Base-by-base conservation (phyloP, 2,888 invertebrate species). In the Chloromyia formosa region DNA sequence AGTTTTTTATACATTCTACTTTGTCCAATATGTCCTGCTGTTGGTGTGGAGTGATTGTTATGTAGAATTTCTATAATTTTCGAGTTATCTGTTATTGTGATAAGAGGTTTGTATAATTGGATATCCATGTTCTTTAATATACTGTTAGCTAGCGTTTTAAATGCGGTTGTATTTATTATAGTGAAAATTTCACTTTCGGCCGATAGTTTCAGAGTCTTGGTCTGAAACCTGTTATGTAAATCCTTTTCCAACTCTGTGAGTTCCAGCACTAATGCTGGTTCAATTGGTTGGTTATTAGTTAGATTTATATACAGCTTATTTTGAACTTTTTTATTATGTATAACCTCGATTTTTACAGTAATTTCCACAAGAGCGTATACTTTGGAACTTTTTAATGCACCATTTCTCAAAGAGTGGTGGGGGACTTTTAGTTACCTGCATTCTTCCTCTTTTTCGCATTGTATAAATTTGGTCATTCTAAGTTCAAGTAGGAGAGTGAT, bases 1-100 rank as follows among this genome's bases (percentile, higher is more conserved):
- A 72, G 16, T 72, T 72, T 72, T 22, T 7, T 35, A 40, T 58
- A 72, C 22, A 58, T 16, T 22, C 60, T 72, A 27, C 22, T 58
- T 58, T 58, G 58, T 16, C 60, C 72, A 3, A 40, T 22, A 42
- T 58, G 72, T 40, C 72, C 23, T 35, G 12, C 56, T 40, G 68
- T 56, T 9, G 56, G 56, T 56, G 20, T 14, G 5, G n/a, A 18
- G 20, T 56, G 56, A 56, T 9, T 10, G 7, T 45, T 3, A 10
- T 49, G 1, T 45, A 68, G n/a, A 12, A 56, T 56, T 56, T 56
- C n/a, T n/a, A n/a, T n/a, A n/a, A n/a, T n/a, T n/a, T n/a, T n/a
- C n/a, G n/a, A n/a, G n/a, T n/a, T n/a, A n/a, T n/a, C n/a, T n/a
- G n/a, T n/a, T n/a, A 56, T 56, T 5, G 12, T 12, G 12, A 42